Evolutionary conservation across 2,797 vertebrate genomes (phyloP).

Genomic region (Heterohyrax brucei): DNA sequence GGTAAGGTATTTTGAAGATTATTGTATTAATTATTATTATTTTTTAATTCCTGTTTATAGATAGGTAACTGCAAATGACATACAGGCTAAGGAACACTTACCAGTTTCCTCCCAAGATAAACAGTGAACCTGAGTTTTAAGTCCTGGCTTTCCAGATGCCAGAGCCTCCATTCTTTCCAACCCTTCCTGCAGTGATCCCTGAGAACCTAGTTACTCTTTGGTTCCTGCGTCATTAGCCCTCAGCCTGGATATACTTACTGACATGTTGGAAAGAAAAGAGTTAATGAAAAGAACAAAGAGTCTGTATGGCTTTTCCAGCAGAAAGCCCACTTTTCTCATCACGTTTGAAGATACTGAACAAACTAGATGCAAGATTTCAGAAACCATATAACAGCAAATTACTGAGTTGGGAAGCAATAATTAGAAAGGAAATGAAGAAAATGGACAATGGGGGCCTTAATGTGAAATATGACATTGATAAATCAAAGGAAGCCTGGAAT

Average conservation of each 20-base stretch:
- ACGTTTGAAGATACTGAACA: conserved; percentile 84
- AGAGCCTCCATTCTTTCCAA: background rate
- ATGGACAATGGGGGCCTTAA: conserved; percentile 87
- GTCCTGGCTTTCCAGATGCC: background rate
- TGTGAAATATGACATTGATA: conserved; percentile 90
- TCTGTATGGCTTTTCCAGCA: conserved; percentile 56
- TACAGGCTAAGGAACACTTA: background rate
- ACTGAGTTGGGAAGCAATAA: conserved; percentile 86
- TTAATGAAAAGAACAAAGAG: conserved; percentile 62
- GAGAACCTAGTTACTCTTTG: background rate
- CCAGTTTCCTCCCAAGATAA: background rate
- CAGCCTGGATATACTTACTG: conserved; percentile 31
- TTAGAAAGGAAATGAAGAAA: conserved; percentile 92
- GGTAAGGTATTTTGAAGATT: background rate
- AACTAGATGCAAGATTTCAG: conserved; percentile 87
- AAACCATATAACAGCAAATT: conserved; percentile 86
- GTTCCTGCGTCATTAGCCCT: background rate
- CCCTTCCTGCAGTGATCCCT: background rate
- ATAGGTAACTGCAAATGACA: background rate
- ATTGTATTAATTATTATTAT: too few species aligned
- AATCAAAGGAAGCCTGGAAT: conserved; percentile 90
- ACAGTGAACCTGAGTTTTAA: background rate
- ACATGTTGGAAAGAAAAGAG: conserved; percentile 30
- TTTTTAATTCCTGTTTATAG: background rate
- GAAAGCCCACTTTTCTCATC: conserved; percentile 69